These are phyloP conservation scores for Neopelma chrysocephalum DNA, from an alignment of 2,797 vertebrate species.

Conservation along the genomic window DNA sequence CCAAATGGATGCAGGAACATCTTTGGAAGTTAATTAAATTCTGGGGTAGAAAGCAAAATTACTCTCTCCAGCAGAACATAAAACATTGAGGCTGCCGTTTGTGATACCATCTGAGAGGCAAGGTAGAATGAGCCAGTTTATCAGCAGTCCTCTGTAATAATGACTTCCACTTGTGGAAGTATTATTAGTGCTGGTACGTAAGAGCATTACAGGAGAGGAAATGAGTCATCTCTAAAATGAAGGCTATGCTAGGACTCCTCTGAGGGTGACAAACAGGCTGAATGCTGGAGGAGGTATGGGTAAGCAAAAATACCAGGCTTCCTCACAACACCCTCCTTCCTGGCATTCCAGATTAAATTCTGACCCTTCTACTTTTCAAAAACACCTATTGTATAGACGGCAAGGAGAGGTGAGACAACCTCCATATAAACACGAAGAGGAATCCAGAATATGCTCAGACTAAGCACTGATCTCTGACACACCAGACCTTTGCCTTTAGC, in stretches of 20 bases:
- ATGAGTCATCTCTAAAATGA: conserved; percentile 21
- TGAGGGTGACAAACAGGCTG: not conserved
- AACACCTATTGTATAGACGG: not conserved
- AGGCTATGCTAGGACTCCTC: conserved; percentile 1
- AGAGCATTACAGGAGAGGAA: conserved; percentile 29
- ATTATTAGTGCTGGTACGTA: not conserved
- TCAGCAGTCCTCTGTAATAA: conserved; percentile 31
- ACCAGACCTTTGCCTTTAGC: not conserved
- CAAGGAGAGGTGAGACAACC: not conserved
- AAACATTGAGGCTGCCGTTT: not conserved
- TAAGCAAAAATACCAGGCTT: not conserved
- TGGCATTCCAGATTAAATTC: not conserved
- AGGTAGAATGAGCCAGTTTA: conserved; percentile 13
- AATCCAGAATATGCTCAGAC: not conserved
- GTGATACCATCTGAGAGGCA: not conserved
- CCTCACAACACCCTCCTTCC: not conserved
- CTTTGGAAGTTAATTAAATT: not conserved
- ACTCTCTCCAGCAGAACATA: not conserved
- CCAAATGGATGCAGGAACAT: not conserved
- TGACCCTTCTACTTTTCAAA: not conserved
- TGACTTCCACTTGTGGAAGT: conserved; percentile 24
- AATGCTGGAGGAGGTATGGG: not conserved
- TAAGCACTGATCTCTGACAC: not conserved
- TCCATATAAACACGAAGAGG: not conserved
- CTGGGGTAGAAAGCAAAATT: not conserved